Evolutionary conservation across 2,113 vertebrate species (phyloP).

Genomic region (Eretmochelys imbricata): DNA sequence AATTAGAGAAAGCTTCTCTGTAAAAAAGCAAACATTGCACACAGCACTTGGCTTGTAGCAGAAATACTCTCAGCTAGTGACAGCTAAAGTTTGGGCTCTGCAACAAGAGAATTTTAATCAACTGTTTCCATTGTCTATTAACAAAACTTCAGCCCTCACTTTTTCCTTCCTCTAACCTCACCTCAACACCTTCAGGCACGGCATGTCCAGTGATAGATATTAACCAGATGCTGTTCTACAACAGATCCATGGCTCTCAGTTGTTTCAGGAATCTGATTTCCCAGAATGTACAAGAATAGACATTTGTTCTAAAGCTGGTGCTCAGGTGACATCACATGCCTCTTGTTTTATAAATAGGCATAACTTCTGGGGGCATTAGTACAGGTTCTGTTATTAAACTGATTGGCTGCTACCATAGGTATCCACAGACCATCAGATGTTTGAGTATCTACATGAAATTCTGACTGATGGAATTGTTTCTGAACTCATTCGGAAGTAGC

Average conservation of each 20-base stretch:
- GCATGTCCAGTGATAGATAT: constrained; percentile 34
- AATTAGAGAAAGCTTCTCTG: not conserved
- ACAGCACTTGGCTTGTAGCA: not conserved
- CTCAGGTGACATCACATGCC: not conserved
- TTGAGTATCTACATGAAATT: not conserved
- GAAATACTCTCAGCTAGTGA: constrained; percentile 23
- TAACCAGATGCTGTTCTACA: constrained; percentile 51
- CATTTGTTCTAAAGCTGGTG: constrained; percentile 18
- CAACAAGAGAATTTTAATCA: constrained; percentile 26
- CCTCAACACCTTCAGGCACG: not conserved
- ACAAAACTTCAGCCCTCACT: constrained; percentile 53
- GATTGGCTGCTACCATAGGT: not conserved
- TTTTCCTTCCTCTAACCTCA: constrained; percentile 5
- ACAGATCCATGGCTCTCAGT: not conserved
- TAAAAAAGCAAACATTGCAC: constrained; percentile 23
- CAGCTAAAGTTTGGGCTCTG: constrained; percentile 20
- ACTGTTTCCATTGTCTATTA: constrained; percentile 14
- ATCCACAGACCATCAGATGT: not conserved
- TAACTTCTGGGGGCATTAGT: not conserved
- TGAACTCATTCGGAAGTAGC: not conserved
- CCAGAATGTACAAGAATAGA: constrained; percentile 24
- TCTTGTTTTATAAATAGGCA: constrained; percentile 51
- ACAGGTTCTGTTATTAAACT: not conserved
- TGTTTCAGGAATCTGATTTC: constrained; percentile 62
- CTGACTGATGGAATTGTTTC: not conserved